Evolutionary conservation across 2,797 vertebrate genomes (phyloP).

Genomic region (Orestias chungarensis): DNA sequence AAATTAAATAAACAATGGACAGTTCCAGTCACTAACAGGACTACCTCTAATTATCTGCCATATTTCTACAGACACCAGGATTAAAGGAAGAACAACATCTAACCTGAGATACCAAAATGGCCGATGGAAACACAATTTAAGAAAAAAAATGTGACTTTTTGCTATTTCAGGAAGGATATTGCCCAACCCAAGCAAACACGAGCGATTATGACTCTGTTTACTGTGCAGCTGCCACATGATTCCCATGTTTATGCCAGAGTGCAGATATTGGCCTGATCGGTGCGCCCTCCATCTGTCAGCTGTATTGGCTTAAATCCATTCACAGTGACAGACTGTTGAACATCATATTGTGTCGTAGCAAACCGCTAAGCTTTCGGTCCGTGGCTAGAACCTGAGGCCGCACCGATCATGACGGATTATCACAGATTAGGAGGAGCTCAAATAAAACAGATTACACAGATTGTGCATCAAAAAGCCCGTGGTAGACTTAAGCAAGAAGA

Average conservation of each 20-base stretch:
- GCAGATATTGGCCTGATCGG: conserved; percentile 57
- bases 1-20: too few species aligned
- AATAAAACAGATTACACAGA: conserved; percentile 29
- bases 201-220: conserved; percentile 23
- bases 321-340: conserved; percentile 50
- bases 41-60: too few species aligned
- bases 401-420: conserved; percentile 55
- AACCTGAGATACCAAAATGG: neutral
- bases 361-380: conserved; percentile 36
- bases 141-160: neutral
- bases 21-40: too few species aligned
- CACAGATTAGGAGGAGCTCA: conserved; percentile 52
- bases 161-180: neutral
- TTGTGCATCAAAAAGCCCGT: too few species aligned
- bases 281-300: conserved; percentile 47
- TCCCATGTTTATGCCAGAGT: conserved; percentile 19
- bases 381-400: conserved; percentile 27
- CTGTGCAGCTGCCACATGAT: conserved; percentile 1
- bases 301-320: conserved; percentile 59
- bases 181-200: neutral
- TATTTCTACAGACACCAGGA: too few species aligned
- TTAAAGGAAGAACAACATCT: too few species aligned
- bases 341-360: conserved; percentile 37
- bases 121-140: neutral
- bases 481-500: too few species aligned